Evolutionary conservation across 2,113 vertebrate species (phyloP).

Genomic region (Corythornis cristatus): DNA sequence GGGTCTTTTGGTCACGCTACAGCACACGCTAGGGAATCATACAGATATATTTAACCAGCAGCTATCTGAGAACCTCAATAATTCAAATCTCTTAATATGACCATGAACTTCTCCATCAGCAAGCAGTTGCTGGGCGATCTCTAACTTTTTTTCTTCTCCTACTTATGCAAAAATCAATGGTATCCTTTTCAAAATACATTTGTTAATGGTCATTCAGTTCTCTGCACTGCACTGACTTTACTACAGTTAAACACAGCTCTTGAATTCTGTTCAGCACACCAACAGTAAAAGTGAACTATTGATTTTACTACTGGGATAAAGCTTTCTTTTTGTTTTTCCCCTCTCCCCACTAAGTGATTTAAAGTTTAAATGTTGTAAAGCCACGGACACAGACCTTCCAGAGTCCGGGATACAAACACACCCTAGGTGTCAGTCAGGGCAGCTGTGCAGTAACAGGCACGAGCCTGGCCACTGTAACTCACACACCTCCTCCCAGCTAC

Average conservation of each 20-base stretch:
- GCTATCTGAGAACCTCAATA: not conserved
- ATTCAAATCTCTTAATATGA: not conserved
- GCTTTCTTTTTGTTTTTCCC: not conserved
- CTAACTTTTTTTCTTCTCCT: slow-evolving; percentile 8
- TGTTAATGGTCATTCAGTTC: not conserved
- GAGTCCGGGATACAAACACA: not conserved
- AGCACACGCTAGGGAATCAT: not conserved
- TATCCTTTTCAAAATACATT: not conserved
- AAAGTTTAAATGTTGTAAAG: not conserved
- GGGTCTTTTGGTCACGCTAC: not conserved
- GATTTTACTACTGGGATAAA: not conserved
- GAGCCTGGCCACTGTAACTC: not conserved
- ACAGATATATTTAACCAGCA: not conserved
- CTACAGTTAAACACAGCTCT: not conserved
- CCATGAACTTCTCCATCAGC: not conserved
- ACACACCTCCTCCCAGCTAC: not conserved
- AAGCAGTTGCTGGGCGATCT: not conserved
- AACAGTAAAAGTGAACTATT: not conserved
- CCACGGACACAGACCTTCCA: not conserved
- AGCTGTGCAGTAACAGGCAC: not conserved
- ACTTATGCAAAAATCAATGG: not conserved
- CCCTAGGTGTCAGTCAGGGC: not conserved
- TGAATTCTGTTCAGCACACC: not conserved
- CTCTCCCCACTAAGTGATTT: not conserved
- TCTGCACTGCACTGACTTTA: not conserved